Evolutionary conservation across 2,797 vertebrate species (phyloP), one percentile per base, ranked within the genome.

Genomic region (Thunnus albacares): DNA sequence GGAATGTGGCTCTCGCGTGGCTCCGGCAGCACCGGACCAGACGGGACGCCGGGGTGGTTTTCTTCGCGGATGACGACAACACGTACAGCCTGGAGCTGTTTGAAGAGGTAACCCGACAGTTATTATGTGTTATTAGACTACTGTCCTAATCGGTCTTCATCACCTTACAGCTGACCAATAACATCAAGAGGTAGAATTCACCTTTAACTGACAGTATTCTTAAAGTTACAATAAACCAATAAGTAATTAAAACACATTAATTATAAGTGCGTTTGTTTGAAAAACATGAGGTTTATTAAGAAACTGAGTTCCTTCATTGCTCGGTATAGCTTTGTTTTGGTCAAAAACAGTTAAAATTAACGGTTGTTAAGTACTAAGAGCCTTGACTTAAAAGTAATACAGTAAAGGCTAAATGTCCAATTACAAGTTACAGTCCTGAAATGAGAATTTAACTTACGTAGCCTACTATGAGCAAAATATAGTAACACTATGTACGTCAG

Each of bases 1-100:
- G 98, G 90, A 99, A 99, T 85, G 95, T 92, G 18, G 98, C 97
- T 30, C 96, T 99, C 30, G 93, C 95, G 51, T 99, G 98, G 98
- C 93, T 99, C 79, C 92, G 98, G 45, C 96, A 96, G 92, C 94
- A 96, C 56, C 96, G 97, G 82, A 91, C 84, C 78, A 72, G 18
- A 26, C 89, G 94, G 20, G 96, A 97, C 83, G 52, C 95, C 3
- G 98, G 97, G 0, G 97, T 99, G 84, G 97, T 99, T 53, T 99
- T 97, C 93, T 99, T 99, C 93, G 98, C 98, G 12, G 98, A 99
- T 90, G 98, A 99, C 83, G 98, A 99, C 94, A 99, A 99, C 95
- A 99, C 98, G 43, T 99, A 99, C 95, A 99, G 98, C 73, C 95
- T 99, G 92, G 97, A 99, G 95, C 97, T 99, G 74, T 99, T 99